Conservation (phyloP, 2,113 vertebrate species). For the Salvelinus fontinalis region DNA sequence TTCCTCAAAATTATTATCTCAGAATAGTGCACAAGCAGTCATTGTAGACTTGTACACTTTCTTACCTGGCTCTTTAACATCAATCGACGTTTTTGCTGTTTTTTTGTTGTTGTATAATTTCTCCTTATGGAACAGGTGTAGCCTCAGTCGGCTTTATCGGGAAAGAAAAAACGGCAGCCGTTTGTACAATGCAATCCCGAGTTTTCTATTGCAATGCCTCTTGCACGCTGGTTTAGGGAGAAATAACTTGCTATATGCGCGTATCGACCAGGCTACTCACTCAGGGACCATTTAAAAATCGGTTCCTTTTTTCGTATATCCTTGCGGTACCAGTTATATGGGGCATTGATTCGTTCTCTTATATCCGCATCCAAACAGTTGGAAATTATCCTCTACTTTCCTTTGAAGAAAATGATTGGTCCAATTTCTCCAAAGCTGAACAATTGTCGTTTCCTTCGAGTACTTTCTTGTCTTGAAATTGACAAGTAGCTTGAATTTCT, state of each 20-base stretch:
- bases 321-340: not conserved
- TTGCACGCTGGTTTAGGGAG: not conserved
- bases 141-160: not conserved
- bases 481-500: not conserved
- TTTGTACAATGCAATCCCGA: not conserved
- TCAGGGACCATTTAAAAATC: not conserved
- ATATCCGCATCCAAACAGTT: slow-evolving; percentile 26
- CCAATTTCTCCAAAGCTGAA: not conserved
- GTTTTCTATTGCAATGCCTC: not conserved
- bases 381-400: slow-evolving; percentile 10
- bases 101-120: not conserved
- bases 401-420: not conserved
- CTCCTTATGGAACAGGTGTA: not conserved
- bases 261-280: not conserved
- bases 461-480: not conserved
- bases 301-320: not conserved
- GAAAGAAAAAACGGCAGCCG: not conserved
- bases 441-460: not conserved
- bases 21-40: no score
- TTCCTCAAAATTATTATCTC: no score
- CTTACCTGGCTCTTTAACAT: slow-evolving; percentile 21
- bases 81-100: not conserved
- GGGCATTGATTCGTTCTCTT: not conserved
- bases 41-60: not conserved
- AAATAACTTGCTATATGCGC: not conserved